Percentiles rank a stretch among this genome's conserved stretches.
Evolutionary conservation across 2,113 vertebrate species (phyloP).

Genomic region (Grammomys surdaster): DNA sequence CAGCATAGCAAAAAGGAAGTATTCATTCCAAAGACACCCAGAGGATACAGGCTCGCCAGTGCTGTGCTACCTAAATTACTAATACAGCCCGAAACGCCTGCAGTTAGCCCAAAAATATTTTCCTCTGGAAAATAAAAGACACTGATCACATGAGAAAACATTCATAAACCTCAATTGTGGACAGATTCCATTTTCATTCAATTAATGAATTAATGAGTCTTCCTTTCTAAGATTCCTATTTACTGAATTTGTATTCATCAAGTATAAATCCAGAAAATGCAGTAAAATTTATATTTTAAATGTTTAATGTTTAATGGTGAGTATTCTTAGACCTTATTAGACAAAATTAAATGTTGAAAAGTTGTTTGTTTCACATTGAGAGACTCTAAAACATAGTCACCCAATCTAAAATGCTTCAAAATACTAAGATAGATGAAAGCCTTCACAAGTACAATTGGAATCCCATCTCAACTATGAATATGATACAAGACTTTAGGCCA

Average conservation of each 20-base stretch:
- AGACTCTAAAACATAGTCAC: constrained; percentile 55
- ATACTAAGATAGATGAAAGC: constrained; percentile 31
- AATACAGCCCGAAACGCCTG: constrained; percentile 51
- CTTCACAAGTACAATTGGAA: constrained; percentile 31
- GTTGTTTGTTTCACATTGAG: constrained; percentile 43
- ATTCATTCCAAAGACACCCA: constrained; percentile 59
- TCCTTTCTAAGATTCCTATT: constrained; percentile 25
- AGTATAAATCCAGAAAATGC: constrained; percentile 47
- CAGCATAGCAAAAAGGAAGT: constrained; percentile 39
- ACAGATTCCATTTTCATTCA: constrained; percentile 48
- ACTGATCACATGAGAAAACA: constrained; percentile 58
- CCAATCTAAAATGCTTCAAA: constrained; percentile 22
- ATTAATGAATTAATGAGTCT: constrained; percentile 52
- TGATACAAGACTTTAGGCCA: constrained; percentile 20
- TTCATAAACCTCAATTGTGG: constrained; percentile 38
- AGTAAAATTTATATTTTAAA: constrained; percentile 49
- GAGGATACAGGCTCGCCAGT: constrained; percentile 31
- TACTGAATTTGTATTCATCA: constrained; percentile 57
- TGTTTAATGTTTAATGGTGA: constrained; percentile 48
- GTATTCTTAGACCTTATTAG: constrained; percentile 48
- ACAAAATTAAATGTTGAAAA: constrained; percentile 26
- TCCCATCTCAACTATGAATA: constrained; percentile 16
- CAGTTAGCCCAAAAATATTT: constrained; percentile 54
- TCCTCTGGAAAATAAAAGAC: constrained; percentile 66
- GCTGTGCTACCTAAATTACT: constrained; percentile 37